phyloP scores from a whole-genome alignment of 2,888 invertebrate genomes.

The Exephanes ischioxanthus region DNA sequence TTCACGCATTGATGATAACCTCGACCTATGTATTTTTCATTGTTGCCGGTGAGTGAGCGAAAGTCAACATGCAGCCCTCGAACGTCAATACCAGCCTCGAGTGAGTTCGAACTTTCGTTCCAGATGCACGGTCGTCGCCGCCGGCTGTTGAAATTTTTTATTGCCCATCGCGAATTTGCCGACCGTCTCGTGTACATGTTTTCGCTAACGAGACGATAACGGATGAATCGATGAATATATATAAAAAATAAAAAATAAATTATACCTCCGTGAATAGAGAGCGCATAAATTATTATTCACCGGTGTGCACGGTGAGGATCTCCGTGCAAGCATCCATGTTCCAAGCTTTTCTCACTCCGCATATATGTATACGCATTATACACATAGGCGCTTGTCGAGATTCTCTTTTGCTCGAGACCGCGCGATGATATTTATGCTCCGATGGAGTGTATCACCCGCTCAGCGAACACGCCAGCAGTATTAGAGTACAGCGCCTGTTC shows the following conservation, averaged over 20 bases:
- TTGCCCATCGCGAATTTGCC: background rate
- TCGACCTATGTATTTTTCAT: slow-evolving; percentile 29
- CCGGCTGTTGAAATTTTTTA: background rate
- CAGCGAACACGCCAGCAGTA: slow-evolving; percentile 40
- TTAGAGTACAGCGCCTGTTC: slow-evolving; percentile 44
- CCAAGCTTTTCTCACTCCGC: slow-evolving; percentile 49
- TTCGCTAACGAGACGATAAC: slow-evolving; percentile 57
- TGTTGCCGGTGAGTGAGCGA: slow-evolving; percentile 58
- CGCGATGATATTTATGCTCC: slow-evolving; percentile 78
- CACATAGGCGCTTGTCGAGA: slow-evolving; percentile 51
- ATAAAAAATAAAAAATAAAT: slow-evolving; percentile 30
- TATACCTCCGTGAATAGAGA: slow-evolving; percentile 45
- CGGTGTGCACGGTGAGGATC: slow-evolving; percentile 50
- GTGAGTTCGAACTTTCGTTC: slow-evolving; percentile 37
- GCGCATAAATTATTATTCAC: slow-evolving; percentile 59
- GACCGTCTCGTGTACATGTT: slow-evolving; percentile 21
- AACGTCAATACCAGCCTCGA: background rate
- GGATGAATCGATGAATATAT: slow-evolving; percentile 58
- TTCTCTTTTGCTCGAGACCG: slow-evolving; percentile 63
- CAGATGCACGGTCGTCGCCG: background rate
- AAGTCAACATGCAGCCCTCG: slow-evolving; percentile 22
- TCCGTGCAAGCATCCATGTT: slow-evolving; percentile 36
- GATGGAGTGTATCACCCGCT: slow-evolving; percentile 77
- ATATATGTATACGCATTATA: slow-evolving; percentile 16
- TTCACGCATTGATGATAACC: slow-evolving; percentile 22